phyloP scores from a whole-genome alignment of 2,113 vertebrate genomes.

The Callospermophilus lateralis region DNA sequence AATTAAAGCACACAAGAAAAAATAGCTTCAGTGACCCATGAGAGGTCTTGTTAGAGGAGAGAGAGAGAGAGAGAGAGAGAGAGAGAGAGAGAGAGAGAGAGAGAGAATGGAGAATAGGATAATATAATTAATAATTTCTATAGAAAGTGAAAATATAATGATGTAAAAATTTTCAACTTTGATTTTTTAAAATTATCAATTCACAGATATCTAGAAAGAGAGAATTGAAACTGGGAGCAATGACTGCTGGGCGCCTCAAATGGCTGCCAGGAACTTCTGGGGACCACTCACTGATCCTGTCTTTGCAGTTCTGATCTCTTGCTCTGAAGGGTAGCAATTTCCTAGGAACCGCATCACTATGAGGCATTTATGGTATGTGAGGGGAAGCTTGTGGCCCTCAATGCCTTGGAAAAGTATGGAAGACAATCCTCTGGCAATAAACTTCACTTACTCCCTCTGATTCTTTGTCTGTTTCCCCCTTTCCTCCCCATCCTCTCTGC shows the following conservation, averaged over 20 bases:
- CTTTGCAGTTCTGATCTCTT: slow-evolving; percentile 32
- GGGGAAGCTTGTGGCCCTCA: not conserved
- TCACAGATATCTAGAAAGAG: not conserved
- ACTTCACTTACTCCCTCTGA: not conserved
- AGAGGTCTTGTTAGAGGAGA: not conserved
- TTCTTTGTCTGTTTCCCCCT: not conserved
- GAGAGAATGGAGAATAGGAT: not conserved
- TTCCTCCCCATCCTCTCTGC: too few species aligned
- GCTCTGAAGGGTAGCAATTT: not conserved
- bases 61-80: not conserved
- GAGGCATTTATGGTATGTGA: not conserved
- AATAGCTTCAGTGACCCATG: not conserved
- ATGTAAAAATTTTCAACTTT: not conserved
- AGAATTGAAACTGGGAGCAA: not conserved
- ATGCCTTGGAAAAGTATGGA: not conserved
- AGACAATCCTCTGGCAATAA: not conserved
- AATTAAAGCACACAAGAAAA: not conserved
- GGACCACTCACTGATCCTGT: not conserved
- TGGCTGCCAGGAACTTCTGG: not conserved
- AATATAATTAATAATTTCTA: not conserved
- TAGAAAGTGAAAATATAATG: not conserved
- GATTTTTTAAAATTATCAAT: too few species aligned
- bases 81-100: not conserved
- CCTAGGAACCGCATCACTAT: not conserved
- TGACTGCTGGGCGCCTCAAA: not conserved